Evolutionary conservation across 2,797 vertebrate genomes (phyloP), one percentile per base, ranked within the genome.

Genomic region (Pelodytes ibericus): DNA sequence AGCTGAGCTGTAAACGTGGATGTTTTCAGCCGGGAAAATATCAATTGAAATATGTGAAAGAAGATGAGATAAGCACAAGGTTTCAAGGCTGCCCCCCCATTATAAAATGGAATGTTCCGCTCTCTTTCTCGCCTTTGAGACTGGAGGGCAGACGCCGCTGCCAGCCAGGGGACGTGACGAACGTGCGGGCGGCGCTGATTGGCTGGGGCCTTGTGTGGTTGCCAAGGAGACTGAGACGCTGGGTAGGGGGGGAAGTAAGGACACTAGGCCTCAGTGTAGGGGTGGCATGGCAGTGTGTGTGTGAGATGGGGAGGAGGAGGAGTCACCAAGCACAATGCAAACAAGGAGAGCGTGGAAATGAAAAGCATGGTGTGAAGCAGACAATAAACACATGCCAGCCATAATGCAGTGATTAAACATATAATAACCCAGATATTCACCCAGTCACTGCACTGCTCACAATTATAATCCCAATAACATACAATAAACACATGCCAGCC

Each of bases 121-220:
- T 29, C 56, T 58, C 69, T 36, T 62, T 59, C 49, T 68, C 36
- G 10, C 63, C 39, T 60, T 27, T 15, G 26, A 77, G 39, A 71
- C 61, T 71, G 68, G 68, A 78, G 75, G 75, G 75, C 75, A 78
- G 75, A 59, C 69, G 53, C 69, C 15, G 53, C 75, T 71, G 68
- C 61, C 75, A 65, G 75, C 68, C 68, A 39, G 61, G 70, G 70
- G 61, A 78, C 75, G 75, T 78, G 75, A 62, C n/a, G 75, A 51
- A 78, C 75, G 75, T 78, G 75, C 64, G 70, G 53, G 0, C 13
- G 20, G 29, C 25, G 18, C 24, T 72, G 75, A 78, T 78, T 78
- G 75, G 75, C 62, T 16, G 62, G 51, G 18, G 9, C 15, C 63
- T n/a, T 18, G 11, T 18, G 11, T 2, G 2, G 62, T 72, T 58